A percentile compares a stretch with the other conserved stretches of the same genome.
phyloP scores from a whole-genome alignment of 1,140 invertebrate species.

The Philopotamus ludificatus region DNA sequence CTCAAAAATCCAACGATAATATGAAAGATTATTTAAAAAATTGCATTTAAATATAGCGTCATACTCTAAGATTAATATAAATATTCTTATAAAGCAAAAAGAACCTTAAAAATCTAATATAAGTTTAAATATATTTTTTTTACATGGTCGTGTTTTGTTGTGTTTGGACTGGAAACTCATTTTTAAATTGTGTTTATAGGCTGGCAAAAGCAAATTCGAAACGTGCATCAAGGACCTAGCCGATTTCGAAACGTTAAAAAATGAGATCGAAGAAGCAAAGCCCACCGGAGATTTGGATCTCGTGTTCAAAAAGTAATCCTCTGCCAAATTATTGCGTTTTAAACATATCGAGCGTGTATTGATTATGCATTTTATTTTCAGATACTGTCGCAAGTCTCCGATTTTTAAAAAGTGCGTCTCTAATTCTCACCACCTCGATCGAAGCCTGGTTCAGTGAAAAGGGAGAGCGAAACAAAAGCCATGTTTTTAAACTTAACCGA shows the following conservation, averaged over 20 bases:
- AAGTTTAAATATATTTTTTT: no score
- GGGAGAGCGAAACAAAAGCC: conserved; percentile 59
- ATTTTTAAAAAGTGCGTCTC: conserved; percentile 60
- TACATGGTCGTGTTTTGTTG: not conserved
- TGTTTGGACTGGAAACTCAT: not conserved
- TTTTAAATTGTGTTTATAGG: conserved; percentile 44
- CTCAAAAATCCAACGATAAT: no score
- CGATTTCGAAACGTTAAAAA: conserved; percentile 49
- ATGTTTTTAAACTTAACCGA: conserved; percentile 65
- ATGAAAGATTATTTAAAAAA: no score
- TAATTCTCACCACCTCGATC: conserved; percentile 59
- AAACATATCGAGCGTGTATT: not conserved
- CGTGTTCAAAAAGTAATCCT: conserved; percentile 55
- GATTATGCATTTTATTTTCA: conserved; percentile 45
- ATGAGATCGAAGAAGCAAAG: conserved; percentile 58
- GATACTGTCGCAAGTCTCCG: conserved; percentile 67
- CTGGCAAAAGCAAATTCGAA: conserved; percentile 45
- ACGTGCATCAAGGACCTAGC: conserved; percentile 50
- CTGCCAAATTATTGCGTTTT: not conserved
- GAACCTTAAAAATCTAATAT: no score
- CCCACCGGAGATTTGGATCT: conserved; percentile 54
- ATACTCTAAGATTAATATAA: no score
- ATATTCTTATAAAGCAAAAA: no score
- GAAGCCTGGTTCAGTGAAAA: conserved; percentile 63
- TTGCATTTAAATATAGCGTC: no score